These are phyloP conservation scores for Podabrus alpinus DNA, from an alignment of 2,888 invertebrate species.

Conservation along the genomic window DNA sequence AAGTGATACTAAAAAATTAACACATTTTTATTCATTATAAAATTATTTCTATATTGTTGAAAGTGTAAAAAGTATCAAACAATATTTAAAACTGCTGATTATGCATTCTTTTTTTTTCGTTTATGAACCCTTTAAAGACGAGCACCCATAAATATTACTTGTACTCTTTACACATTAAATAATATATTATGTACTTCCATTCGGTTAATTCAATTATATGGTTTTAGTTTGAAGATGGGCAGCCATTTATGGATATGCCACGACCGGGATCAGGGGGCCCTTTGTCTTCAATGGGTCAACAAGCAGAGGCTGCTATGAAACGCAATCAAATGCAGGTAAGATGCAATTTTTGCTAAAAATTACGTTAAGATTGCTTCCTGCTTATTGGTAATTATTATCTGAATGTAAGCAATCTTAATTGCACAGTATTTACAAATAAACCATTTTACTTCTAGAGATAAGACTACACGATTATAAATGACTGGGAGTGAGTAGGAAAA, in stretches of 20 bases:
- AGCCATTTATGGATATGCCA: constrained; percentile 49
- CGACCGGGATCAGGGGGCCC: constrained; percentile 53
- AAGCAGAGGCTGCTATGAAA: constrained; percentile 52
- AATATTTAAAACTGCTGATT: neutral
- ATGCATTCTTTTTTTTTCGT: neutral
- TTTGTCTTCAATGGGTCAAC: constrained; percentile 41
- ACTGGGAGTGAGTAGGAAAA: no score
- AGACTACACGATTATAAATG: no score
- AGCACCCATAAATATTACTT: no score
- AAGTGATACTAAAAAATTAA: neutral
- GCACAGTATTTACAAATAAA: no score
- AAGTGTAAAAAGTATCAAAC: neutral
- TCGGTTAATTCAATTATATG: constrained; percentile 9
- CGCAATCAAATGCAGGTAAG: constrained; percentile 56
- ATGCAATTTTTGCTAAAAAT: neutral
- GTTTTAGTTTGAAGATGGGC: constrained; percentile 56
- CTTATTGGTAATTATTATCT: no score
- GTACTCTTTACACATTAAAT: neutral
- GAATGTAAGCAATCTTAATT: no score
- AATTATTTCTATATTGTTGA: no score
- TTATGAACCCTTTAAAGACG: no score
- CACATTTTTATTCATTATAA: neutral
- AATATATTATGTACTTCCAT: no score
- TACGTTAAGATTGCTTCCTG: no score
- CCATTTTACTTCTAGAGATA: no score